These are phyloP conservation scores for Monodelphis domestica DNA, from an alignment of 2,797 vertebrate species.

Conservation along the genomic window DNA sequence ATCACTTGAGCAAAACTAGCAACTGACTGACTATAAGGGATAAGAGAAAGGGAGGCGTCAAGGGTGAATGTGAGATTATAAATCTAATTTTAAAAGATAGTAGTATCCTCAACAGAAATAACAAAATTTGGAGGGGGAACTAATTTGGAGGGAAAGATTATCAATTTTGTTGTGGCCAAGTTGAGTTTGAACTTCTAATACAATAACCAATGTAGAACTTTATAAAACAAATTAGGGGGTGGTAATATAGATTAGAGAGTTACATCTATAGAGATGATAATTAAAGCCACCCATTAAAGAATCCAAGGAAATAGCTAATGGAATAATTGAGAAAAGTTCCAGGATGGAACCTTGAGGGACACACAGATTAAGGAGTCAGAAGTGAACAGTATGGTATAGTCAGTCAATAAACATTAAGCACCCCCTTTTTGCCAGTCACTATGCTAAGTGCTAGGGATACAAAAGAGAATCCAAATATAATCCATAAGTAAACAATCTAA, in stretches of 20 bases:
- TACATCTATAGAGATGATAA: background rate
- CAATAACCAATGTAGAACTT: background rate
- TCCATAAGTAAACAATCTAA: background rate
- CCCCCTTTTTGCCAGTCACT: background rate
- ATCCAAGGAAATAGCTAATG: background rate
- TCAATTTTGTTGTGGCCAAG: background rate
- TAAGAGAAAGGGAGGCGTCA: background rate
- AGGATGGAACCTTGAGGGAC: background rate
- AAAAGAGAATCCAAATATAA: background rate
- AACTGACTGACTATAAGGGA: background rate
- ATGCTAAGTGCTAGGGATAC: background rate
- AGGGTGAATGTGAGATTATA: background rate
- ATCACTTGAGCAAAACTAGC: background rate
- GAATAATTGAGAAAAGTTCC: background rate
- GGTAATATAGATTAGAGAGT: background rate
- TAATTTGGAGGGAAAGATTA: background rate
- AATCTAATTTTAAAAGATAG: background rate
- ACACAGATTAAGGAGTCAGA: background rate
- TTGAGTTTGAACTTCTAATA: background rate
- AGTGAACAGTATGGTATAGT: background rate
- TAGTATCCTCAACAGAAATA: background rate
- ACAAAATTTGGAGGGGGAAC: background rate
- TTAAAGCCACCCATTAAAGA: background rate
- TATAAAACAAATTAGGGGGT: background rate
- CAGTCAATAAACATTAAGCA: background rate